A percentile compares a stretch with the other conserved stretches of the same genome.
These are phyloP conservation scores for Pristionchus exspectatus DNA, from an alignment of 2,888 invertebrate genomes.

Conservation along the genomic window DNA sequence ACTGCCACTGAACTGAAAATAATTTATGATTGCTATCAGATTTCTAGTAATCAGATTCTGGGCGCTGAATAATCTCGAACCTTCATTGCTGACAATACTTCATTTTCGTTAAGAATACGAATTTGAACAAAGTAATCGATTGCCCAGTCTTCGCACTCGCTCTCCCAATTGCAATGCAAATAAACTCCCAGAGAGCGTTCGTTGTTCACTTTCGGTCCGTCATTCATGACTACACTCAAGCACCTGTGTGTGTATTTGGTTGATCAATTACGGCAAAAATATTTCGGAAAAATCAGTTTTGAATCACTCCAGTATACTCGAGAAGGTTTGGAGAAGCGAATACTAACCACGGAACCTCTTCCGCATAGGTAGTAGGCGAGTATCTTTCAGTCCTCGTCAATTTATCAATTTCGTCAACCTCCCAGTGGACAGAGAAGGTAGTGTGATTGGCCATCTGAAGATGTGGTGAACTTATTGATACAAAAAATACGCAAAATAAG, in stretches of 20 bases:
- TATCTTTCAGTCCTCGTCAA: neutral
- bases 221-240: neutral
- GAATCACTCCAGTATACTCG: neutral
- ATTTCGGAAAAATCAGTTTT: too few relatives aligned
- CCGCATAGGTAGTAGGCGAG: neutral
- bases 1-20: neutral
- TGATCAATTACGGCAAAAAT: neutral
- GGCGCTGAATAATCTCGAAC: neutral
- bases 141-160: neutral
- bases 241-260: neutral
- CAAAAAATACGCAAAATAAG: too few relatives aligned
- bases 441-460: neutral
- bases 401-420: neutral
- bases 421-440: neutral
- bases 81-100: neutral
- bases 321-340: neutral
- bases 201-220: neutral
- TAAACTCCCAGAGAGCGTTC: neutral
- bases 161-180: neutral
- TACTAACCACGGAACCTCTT: neutral
- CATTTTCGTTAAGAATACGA: neutral
- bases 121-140: neutral
- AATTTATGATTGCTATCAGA: neutral
- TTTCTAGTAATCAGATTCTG: too few relatives aligned
- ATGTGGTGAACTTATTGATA: too few relatives aligned